Evolutionary conservation across 2,797 vertebrate species (phyloP).

Genomic region (Macrochelys suwanniensis): DNA sequence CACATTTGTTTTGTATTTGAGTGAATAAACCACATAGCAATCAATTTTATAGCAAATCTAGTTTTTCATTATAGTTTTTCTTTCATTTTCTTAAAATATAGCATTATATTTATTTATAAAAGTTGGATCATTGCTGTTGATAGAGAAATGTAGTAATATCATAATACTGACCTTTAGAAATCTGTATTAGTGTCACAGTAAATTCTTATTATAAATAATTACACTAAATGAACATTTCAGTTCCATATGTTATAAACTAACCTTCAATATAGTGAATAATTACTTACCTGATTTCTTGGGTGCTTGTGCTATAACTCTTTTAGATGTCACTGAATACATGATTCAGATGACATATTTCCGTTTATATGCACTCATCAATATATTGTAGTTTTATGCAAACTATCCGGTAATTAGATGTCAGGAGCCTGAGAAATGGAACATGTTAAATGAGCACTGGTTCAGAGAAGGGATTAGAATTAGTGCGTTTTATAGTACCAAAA

Average conservation of each 20-base stretch:
- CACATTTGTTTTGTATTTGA: neutral
- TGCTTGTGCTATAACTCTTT: neutral
- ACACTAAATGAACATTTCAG: neutral
- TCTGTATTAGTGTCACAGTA: neutral
- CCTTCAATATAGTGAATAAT: neutral
- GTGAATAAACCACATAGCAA: neutral
- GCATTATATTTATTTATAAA: neutral
- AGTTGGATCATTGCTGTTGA: neutral
- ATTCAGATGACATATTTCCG: neutral
- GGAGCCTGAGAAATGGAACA: neutral
- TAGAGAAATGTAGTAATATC: neutral
- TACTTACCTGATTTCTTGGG: neutral
- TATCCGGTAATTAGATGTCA: neutral
- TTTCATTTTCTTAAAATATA: neutral
- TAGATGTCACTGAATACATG: neutral
- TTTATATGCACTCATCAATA: neutral
- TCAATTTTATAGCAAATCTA: neutral
- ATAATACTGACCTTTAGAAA: neutral
- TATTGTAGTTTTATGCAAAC: neutral
- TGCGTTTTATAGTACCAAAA: neutral
- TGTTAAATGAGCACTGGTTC: neutral
- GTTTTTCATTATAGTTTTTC: neutral
- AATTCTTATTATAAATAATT: slow-evolving; percentile 11
- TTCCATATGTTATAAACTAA: neutral
- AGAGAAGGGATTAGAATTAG: neutral